Evolutionary conservation across 1,140 invertebrate genomes (phyloP).

Genomic region (Triops longicaudatus): DNA sequence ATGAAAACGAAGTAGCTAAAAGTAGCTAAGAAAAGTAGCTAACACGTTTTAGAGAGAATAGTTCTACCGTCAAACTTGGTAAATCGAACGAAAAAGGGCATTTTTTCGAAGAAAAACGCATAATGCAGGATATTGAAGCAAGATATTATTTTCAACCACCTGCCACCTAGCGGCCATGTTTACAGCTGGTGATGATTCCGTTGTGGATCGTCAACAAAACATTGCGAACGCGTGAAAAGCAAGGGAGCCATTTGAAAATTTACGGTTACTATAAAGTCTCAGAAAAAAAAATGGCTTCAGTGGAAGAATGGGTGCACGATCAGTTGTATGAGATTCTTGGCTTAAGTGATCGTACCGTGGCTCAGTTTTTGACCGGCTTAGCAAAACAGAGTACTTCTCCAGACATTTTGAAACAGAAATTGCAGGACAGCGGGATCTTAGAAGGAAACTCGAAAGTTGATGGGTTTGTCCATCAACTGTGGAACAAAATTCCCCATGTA

Average conservation of each 20-base stretch:
- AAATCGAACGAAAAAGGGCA: no score
- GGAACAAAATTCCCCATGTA: conserved; percentile 36
- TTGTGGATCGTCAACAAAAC: no score
- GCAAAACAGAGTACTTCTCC: conserved; percentile 40
- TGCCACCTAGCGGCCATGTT: no score
- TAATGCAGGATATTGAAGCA: no score
- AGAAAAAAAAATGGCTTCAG: conserved; percentile 29
- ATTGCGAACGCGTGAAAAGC: no score
- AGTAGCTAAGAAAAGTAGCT: no score
- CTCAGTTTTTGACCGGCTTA: conserved; percentile 45
- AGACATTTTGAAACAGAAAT: conserved; percentile 41
- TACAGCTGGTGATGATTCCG: no score
- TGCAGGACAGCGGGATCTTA: conserved; percentile 43
- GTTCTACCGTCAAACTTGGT: no score
- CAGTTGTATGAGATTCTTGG: conserved; percentile 47
- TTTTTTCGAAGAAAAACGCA: no score
- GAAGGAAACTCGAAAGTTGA: conserved; percentile 40
- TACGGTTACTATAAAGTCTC: neutral
- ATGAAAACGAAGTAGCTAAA: no score
- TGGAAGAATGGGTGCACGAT: conserved; percentile 46
- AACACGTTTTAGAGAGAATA: no score
- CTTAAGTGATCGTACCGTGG: conserved; percentile 46
- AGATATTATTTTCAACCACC: no score
- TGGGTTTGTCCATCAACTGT: conserved; percentile 36
- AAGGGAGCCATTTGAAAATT: neutral